Evolutionary conservation across 2,888 invertebrate genomes (phyloP).

Genomic region (Boloria selene): DNA sequence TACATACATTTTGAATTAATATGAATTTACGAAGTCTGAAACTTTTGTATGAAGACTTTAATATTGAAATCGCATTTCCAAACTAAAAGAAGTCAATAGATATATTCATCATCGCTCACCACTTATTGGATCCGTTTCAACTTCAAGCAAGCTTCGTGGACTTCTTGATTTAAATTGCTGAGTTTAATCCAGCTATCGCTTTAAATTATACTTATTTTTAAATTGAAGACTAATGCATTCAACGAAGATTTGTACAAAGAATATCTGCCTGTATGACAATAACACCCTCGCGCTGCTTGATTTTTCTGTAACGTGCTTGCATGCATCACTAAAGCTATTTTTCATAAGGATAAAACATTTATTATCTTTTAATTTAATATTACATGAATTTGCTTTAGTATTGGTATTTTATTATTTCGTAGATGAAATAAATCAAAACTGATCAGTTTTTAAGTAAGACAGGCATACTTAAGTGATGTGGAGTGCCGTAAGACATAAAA

Average conservation of each 20-base stretch:
- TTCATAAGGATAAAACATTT: conserved; percentile 3
- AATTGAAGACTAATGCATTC: neutral
- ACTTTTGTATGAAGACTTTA: too few relatives aligned
- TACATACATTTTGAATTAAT: too few relatives aligned
- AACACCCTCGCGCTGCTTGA: neutral
- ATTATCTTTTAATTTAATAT: neutral
- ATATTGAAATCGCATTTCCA: too few relatives aligned
- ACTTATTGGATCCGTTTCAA: conserved; percentile 36
- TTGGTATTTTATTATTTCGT: neutral
- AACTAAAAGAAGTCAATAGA: too few relatives aligned
- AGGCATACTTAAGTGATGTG: too few relatives aligned
- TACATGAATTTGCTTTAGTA: neutral
- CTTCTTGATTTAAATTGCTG: conserved; percentile 14
- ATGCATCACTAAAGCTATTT: neutral
- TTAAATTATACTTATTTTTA: neutral
- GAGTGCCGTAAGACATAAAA: too few relatives aligned
- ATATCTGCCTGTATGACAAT: conserved; percentile 4
- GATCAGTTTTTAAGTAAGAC: neutral
- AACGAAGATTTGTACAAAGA: neutral
- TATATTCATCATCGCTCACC: conserved; percentile 38
- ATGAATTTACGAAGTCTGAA: too few relatives aligned
- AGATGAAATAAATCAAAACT: neutral
- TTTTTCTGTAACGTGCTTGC: conserved; percentile 17
- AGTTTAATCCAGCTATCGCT: conserved; percentile 10
- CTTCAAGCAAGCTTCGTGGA: conserved; percentile 42